phyloP scores from a whole-genome alignment of 2,797 vertebrate genomes.

The Sylvilagus floridanus region DNA sequence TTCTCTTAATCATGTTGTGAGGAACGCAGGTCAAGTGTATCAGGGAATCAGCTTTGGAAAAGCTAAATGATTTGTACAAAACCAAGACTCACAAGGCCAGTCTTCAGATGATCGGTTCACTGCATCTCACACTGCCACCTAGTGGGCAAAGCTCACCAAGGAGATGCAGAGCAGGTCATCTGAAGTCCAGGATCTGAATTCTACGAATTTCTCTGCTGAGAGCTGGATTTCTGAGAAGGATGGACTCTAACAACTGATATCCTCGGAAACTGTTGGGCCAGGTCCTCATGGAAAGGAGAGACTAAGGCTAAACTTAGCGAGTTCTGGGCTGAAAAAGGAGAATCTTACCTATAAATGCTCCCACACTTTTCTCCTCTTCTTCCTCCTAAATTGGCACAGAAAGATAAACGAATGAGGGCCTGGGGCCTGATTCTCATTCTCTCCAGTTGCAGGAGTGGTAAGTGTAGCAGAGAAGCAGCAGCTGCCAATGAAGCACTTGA shows the following conservation, averaged over 20 bases:
- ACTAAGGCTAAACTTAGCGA: not conserved
- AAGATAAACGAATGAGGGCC: not conserved
- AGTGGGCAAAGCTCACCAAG: not conserved
- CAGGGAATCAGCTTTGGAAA: not conserved
- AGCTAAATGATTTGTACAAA: not conserved
- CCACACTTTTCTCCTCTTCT: not conserved
- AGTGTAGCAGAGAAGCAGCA: too few species aligned
- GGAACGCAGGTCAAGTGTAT: not conserved
- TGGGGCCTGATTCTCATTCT: not conserved
- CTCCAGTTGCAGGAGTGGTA: not conserved
- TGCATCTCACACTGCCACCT: conserved; percentile 26
- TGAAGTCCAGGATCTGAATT: not conserved
- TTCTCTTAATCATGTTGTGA: not conserved
- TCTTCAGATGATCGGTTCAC: not conserved
- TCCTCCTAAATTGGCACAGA: not conserved
- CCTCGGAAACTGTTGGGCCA: not conserved
- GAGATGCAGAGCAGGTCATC: not conserved
- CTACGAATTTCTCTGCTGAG: not conserved
- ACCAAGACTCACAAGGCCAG: not conserved
- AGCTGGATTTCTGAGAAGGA: not conserved
- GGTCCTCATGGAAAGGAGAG: not conserved
- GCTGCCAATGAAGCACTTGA: too few species aligned
- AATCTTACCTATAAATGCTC: not conserved
- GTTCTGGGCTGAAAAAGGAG: not conserved
- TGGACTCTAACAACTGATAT: not conserved